These are phyloP conservation scores for Tonatia bakeri DNA, from an alignment of 2,113 vertebrate genomes.

Conservation along the genomic window DNA sequence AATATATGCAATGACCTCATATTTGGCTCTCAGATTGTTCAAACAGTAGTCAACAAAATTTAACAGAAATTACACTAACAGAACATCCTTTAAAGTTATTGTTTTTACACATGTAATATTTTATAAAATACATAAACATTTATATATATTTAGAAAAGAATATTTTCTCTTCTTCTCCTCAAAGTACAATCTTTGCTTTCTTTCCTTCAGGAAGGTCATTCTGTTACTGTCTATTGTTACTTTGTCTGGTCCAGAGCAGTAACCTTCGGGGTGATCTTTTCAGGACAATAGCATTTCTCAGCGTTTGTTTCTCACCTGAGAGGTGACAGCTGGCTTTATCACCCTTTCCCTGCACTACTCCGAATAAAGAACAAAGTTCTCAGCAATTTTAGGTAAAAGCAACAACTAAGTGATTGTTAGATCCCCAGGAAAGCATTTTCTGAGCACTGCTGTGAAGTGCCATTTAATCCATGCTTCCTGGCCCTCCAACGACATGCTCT, in stretches of 20 bases:
- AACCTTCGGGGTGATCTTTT: conserved; percentile 17
- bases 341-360: not conserved
- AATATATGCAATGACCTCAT: not conserved
- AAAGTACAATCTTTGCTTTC: not conserved
- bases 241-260: not conserved
- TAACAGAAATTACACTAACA: not conserved
- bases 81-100: not conserved
- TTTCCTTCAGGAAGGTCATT: not conserved
- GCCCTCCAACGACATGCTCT: not conserved
- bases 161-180: not conserved
- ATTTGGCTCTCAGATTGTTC: not conserved
- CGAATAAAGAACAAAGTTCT: conserved; percentile 17
- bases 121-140: not conserved
- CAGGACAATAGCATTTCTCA: conserved; percentile 15
- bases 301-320: conserved; percentile 4
- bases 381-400: conserved; percentile 11
- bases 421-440: not conserved
- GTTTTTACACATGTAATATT: not conserved
- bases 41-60: conserved; percentile 1
- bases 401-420: not conserved
- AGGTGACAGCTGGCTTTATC: not conserved
- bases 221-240: not conserved
- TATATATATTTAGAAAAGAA: not conserved
- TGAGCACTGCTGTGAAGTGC: not conserved
- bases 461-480: not conserved